Conservation (phyloP, 23 tunicate genomes). For the Oikopleura dioica region DNA sequence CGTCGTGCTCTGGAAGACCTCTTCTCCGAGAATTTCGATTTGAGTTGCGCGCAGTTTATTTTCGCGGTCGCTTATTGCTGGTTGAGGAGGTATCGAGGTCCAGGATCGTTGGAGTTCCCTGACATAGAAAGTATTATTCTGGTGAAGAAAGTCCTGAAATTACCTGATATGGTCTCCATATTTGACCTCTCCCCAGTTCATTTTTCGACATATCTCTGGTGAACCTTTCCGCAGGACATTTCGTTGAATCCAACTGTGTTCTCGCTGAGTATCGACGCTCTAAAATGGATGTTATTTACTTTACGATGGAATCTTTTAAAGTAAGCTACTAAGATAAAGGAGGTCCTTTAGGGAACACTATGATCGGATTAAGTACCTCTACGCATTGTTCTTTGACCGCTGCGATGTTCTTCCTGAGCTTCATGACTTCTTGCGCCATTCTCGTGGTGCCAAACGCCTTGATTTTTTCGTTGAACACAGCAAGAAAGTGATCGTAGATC, state of each 20-base stretch:
- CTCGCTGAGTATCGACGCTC: neutral
- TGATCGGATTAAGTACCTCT: no score
- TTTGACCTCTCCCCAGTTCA: conserved; percentile 13
- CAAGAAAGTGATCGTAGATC: conserved; percentile 35
- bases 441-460: conserved; percentile 28
- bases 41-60: neutral
- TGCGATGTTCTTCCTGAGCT: conserved; percentile 16
- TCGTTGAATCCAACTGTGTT: neutral
- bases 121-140: neutral
- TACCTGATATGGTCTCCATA: conserved; percentile 10
- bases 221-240: conserved; percentile 15
- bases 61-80: neutral
- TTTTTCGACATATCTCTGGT: conserved; percentile 9
- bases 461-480: conserved; percentile 23
- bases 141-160: neutral
- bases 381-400: neutral
- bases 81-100: conserved; percentile 7
- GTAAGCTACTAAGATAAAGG: no score
- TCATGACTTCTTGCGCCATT: conserved; percentile 26
- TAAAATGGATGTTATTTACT: neutral
- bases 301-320: neutral
- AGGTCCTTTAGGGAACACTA: no score
- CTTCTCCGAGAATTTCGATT: neutral
- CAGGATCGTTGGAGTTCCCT: neutral
- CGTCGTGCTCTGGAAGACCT: no score